These are phyloP conservation scores for Drosophila meridiana DNA, from an alignment of 2,888 invertebrate genomes.

Conservation along the genomic window DNA sequence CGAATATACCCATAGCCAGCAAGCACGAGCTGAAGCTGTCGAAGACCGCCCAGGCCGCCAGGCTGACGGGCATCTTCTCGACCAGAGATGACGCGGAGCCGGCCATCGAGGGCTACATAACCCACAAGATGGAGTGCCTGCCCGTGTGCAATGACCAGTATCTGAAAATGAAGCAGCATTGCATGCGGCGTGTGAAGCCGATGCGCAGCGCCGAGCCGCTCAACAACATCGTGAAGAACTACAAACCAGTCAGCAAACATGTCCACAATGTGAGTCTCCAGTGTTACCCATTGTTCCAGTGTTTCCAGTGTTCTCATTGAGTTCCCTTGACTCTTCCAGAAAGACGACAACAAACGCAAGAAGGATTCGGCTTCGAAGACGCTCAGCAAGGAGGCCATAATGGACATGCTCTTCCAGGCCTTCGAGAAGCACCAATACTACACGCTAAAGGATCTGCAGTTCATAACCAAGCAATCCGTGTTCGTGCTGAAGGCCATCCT, in stretches of 20 bases:
- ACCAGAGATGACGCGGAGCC: not conserved
- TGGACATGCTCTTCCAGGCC: conserved; percentile 35
- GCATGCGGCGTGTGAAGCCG: not conserved
- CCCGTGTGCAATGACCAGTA: conserved; percentile 32
- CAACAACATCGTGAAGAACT: conserved; percentile 29
- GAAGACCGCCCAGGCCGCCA: not conserved
- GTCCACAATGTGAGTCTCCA: conserved; percentile 17
- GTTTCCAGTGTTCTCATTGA: not conserved
- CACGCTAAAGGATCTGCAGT: conserved; percentile 26
- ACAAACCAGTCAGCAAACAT: conserved; percentile 33
- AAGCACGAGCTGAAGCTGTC: conserved; percentile 30
- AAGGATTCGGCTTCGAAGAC: conserved; percentile 14
- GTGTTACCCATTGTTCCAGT: too few relatives aligned
- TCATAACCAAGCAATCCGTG: conserved; percentile 28
- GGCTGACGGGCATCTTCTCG: conserved; percentile 20
- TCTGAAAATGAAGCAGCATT: conserved; percentile 30
- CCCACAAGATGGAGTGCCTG: conserved; percentile 34
- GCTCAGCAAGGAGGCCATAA: conserved; percentile 17
- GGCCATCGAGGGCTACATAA: conserved; percentile 24
- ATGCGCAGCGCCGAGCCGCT: conserved; percentile 18
- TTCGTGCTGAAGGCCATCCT: conserved; percentile 27
- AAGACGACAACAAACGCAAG: conserved; percentile 3
- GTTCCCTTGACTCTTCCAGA: not conserved
- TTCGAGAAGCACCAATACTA: conserved; percentile 40
- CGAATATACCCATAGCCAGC: not conserved